Evolutionary conservation across 2,113 vertebrate genomes (phyloP).

Genomic region (Myotis brandtii): DNA sequence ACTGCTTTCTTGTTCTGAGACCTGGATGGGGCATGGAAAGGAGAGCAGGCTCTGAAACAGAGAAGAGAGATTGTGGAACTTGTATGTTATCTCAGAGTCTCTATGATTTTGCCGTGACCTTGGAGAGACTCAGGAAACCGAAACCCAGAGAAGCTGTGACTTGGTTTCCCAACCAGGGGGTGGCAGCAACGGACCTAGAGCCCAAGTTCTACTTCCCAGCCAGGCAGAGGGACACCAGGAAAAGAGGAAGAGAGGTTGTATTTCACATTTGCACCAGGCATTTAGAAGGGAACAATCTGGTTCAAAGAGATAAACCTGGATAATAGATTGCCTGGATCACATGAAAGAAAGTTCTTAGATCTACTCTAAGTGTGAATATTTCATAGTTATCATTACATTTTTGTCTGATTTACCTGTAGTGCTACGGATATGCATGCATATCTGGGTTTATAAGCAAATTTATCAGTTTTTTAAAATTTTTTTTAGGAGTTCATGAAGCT

Average conservation of each 20-base stretch:
- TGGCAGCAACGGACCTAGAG: constrained; percentile 45
- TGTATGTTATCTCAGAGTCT: not conserved
- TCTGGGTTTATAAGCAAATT: constrained; percentile 38
- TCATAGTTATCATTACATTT: constrained; percentile 50
- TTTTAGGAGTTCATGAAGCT: not conserved
- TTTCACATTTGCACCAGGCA: constrained; percentile 31
- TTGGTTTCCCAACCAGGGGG: constrained; percentile 51
- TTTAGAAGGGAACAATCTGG: constrained; percentile 33
- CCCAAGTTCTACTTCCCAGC: not conserved
- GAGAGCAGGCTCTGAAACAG: not conserved
- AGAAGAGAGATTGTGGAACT: not conserved
- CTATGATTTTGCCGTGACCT: not conserved
- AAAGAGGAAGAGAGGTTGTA: not conserved
- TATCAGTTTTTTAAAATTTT: constrained; percentile 4
- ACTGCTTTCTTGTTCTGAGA: not conserved
- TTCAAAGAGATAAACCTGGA: constrained; percentile 50
- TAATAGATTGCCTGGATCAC: constrained; percentile 30
- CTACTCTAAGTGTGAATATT: constrained; percentile 24
- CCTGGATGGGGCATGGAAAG: not conserved
- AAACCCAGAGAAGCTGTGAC: not conserved
- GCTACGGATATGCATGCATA: not conserved
- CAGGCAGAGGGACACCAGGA: not conserved
- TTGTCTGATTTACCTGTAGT: not conserved
- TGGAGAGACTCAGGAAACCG: not conserved
- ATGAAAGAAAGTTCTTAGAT: constrained; percentile 45